Conservation (phyloP, 2,797 vertebrate genomes). For the Buceros bicornis region DNA sequence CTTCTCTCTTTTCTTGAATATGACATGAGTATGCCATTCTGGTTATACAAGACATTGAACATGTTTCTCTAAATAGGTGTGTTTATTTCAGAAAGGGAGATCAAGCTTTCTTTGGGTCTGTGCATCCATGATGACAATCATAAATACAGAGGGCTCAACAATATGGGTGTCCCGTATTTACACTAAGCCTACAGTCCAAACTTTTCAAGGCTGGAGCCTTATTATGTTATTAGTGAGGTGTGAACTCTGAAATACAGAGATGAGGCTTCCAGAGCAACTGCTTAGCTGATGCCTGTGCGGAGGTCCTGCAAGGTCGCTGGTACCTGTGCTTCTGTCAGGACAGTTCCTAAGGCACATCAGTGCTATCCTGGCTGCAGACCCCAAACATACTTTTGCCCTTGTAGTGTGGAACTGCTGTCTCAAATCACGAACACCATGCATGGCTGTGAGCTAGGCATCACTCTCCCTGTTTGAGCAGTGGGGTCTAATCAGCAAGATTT, state of each 20-base stretch:
- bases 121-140: too few relatives aligned
- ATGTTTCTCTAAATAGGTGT: neutral
- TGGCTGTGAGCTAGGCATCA: neutral
- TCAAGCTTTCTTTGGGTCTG: neutral
- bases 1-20: neutral
- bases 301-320: neutral
- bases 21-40: neutral
- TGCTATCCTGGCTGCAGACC: neutral
- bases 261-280: neutral
- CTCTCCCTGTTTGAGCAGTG: neutral
- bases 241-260: neutral
- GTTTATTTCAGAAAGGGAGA: neutral
- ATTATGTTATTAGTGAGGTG: neutral
- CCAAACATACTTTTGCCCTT: neutral
- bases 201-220: neutral
- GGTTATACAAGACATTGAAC: neutral
- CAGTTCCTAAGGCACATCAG: neutral
- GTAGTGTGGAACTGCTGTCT: neutral
- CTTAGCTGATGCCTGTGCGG: neutral
- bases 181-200: neutral
- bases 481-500: neutral
- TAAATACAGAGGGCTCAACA: neutral
- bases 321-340: neutral
- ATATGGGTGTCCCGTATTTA: fast-evolving
- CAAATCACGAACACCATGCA: neutral